Conservation (phyloP, 2,888 invertebrate species). For the Barypeithes pellucidus region DNA sequence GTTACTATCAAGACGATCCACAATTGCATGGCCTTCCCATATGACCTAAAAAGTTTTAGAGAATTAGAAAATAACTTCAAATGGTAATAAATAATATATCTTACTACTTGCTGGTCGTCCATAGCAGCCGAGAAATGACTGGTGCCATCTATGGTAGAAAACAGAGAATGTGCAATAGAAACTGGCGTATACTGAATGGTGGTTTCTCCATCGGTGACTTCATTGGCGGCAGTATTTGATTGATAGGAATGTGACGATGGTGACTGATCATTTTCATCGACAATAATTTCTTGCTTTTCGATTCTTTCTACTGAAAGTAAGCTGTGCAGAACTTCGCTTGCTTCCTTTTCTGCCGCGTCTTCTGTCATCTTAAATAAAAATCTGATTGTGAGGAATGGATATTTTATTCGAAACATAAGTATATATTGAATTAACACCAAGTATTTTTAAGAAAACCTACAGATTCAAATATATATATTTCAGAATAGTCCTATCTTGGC, state of each 20-base stretch:
- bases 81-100: neutral
- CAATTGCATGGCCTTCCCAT: slow-evolving; percentile 80
- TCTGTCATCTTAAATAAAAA: slow-evolving; percentile 72
- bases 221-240: slow-evolving; percentile 60
- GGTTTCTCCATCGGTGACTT: slow-evolving; percentile 64
- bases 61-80: slow-evolving; percentile 4
- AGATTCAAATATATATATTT: no score
- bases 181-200: slow-evolving; percentile 78
- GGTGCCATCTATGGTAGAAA: slow-evolving; percentile 67
- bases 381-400: neutral
- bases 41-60: slow-evolving; percentile 72
- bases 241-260: slow-evolving; percentile 65
- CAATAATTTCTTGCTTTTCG: slow-evolving; percentile 71
- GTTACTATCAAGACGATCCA: slow-evolving; percentile 70
- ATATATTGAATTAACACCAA: neutral
- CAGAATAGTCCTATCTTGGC: no score
- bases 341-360: slow-evolving; percentile 81
- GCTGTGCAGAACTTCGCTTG: slow-evolving; percentile 80
- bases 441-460: neutral
- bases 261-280: slow-evolving; percentile 63
- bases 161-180: slow-evolving; percentile 68
- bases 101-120: slow-evolving; percentile 69
- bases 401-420: neutral
- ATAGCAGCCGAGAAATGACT: slow-evolving; percentile 68
- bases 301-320: slow-evolving; percentile 79